Evolutionary conservation across 2,888 invertebrate genomes (phyloP).

Genomic region (Oligia latruncula): DNA sequence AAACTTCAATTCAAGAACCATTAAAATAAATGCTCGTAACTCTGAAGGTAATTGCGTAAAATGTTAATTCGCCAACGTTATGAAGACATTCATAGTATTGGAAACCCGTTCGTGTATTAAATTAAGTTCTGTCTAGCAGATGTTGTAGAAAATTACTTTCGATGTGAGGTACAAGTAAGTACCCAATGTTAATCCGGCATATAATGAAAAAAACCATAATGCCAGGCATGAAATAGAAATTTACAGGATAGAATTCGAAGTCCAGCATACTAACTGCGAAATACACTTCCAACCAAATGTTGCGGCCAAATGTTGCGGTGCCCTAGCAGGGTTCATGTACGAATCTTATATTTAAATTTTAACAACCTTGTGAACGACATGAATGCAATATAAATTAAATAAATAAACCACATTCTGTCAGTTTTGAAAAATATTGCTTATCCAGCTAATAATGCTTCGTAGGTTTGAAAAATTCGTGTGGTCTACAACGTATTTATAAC

Average conservation of each 20-base stretch:
- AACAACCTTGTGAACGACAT: too few species aligned
- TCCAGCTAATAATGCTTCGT: too few species aligned
- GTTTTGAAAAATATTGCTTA: too few species aligned
- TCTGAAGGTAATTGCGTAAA: constrained; percentile 54
- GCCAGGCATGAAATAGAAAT: background rate
- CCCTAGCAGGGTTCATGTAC: too few species aligned
- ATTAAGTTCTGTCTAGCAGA: constrained; percentile 63
- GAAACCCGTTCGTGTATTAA: constrained; percentile 72
- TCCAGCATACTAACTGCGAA: too few species aligned
- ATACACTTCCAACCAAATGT: too few species aligned
- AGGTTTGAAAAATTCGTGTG: too few species aligned
- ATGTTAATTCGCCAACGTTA: constrained; percentile 56
- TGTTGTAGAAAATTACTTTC: constrained; percentile 57
- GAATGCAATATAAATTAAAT: too few species aligned
- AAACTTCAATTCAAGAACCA: constrained; percentile 6
- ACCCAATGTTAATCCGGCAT: background rate
- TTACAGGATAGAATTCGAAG: background rate
- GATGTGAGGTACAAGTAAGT: constrained; percentile 5
- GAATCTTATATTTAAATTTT: too few species aligned
- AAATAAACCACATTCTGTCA: too few species aligned
- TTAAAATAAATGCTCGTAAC: constrained; percentile 32
- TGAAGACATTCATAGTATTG: constrained; percentile 70
- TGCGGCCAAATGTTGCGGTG: too few species aligned
- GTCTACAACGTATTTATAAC: too few species aligned
- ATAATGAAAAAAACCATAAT: background rate